Percentiles rank a stretch among this genome's conserved stretches.
Evolutionary conservation across 2,797 vertebrate genomes (phyloP).

Genomic region (Adrianichthys oophorus): DNA sequence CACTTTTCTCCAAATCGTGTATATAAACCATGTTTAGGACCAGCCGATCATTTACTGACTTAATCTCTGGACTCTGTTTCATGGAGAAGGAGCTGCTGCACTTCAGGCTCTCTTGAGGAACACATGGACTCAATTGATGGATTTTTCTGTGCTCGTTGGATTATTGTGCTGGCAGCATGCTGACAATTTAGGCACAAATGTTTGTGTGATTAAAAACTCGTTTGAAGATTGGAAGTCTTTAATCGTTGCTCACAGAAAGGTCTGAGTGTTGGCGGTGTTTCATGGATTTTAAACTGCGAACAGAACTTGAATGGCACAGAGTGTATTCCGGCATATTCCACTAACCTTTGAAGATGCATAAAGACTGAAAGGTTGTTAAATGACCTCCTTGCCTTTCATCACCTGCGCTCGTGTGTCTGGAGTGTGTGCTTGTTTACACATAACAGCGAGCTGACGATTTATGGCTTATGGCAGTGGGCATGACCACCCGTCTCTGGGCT

Average conservation of each 20-base stretch:
- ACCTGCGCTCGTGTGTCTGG: slow-evolving; percentile 68
- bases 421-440: slow-evolving; percentile 81
- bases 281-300: not conserved
- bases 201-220: not conserved
- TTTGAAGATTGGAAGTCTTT: not conserved
- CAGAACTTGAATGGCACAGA: not conserved
- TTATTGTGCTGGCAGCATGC: not conserved
- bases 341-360: slow-evolving; percentile 48
- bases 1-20: slow-evolving; percentile 77
- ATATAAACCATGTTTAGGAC: slow-evolving; percentile 72
- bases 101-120: slow-evolving; percentile 5
- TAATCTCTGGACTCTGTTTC: slow-evolving; percentile 36
- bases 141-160: slow-evolving; percentile 19
- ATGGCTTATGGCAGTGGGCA: slow-evolving; percentile 56
- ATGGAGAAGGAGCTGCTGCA: slow-evolving; percentile 21
- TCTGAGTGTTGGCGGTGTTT: not conserved
- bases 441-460: slow-evolving; percentile 69
- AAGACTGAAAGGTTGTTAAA: slow-evolving; percentile 37
- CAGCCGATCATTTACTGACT: slow-evolving; percentile 41
- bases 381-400: slow-evolving; percentile 56
- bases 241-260: not conserved
- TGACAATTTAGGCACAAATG: not conserved
- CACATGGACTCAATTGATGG: slow-evolving; percentile 19
- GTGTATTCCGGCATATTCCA: slow-evolving; percentile 16
- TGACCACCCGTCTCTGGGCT: slow-evolving; percentile 73